phyloP scores from a whole-genome alignment of 2,113 vertebrate species.

The Pseudonaja textilis region DNA sequence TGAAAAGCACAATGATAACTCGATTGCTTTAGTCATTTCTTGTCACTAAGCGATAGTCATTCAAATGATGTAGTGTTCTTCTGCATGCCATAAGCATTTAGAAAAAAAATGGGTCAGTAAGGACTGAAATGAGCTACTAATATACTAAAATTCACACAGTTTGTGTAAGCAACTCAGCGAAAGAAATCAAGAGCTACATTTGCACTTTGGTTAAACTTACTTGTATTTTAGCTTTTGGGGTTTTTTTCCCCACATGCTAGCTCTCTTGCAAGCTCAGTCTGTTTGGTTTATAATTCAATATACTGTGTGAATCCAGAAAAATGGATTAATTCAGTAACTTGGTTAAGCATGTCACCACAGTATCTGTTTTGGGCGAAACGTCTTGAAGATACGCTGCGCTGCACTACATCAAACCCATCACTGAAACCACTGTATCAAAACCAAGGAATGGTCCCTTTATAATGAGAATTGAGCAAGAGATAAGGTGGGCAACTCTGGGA shows the following conservation, averaged over 20 bases:
- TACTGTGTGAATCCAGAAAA: neutral
- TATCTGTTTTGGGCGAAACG: neutral
- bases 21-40: neutral
- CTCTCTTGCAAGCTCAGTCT: neutral
- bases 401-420: neutral
- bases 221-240: neutral
- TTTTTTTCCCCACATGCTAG: fast-evolving
- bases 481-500: neutral
- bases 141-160: neutral
- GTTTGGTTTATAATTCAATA: neutral
- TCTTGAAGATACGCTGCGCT: neutral
- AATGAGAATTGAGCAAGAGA: neutral
- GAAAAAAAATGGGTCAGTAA: conserved; percentile 25
- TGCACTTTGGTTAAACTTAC: neutral
- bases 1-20: conserved; percentile 32
- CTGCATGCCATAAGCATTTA: conserved; percentile 16
- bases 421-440: neutral
- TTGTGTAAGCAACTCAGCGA: neutral
- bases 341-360: neutral
- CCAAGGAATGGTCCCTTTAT: neutral
- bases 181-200: neutral
- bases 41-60: conserved; percentile 18
- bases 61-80: conserved; percentile 23
- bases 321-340: neutral
- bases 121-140: conserved; percentile 3